phyloP scores from a whole-genome alignment of 2,888 invertebrate genomes.

The Acanthacorydalis orientalis region DNA sequence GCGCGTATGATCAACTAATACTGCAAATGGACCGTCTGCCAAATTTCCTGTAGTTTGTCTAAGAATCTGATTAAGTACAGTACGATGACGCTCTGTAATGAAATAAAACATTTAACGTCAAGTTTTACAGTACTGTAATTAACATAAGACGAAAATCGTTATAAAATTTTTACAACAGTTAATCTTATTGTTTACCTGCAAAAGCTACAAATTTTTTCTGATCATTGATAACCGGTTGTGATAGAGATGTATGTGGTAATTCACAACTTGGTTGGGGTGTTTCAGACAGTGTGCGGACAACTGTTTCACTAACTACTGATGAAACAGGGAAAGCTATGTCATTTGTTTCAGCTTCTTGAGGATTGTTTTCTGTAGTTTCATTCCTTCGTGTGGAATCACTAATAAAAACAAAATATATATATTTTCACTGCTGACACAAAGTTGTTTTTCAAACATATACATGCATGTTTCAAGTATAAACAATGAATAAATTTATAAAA shows the following conservation, averaged over 20 bases:
- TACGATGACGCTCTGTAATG: constrained; percentile 58
- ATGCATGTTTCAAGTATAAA: too few species aligned
- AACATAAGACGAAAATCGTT: too few species aligned
- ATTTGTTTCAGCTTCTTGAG: too few species aligned
- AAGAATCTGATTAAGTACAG: constrained; percentile 76
- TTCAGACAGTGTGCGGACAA: not conserved
- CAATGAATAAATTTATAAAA: too few species aligned
- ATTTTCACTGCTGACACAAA: too few species aligned
- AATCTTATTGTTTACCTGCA: constrained; percentile 34
- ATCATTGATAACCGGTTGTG: constrained; percentile 20
- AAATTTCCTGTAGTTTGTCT: constrained; percentile 63
- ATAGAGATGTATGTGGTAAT: constrained; percentile 13
- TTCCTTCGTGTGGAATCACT: too few species aligned
- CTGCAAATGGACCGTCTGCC: constrained; percentile 74
- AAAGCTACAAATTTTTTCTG: constrained; percentile 66
- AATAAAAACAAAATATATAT: too few species aligned
- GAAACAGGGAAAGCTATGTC: not conserved
- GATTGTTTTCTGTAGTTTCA: too few species aligned
- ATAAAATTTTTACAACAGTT: too few species aligned
- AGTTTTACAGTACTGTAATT: too few species aligned
- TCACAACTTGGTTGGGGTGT: not conserved
- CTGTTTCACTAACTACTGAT: not conserved
- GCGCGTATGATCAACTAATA: constrained; percentile 71
- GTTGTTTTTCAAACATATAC: too few species aligned
- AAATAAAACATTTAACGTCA: too few species aligned